Evolutionary conservation across 2,797 vertebrate species (phyloP), one percentile per base, ranked within the genome.

Genomic region (Synanceia verrucosa): DNA sequence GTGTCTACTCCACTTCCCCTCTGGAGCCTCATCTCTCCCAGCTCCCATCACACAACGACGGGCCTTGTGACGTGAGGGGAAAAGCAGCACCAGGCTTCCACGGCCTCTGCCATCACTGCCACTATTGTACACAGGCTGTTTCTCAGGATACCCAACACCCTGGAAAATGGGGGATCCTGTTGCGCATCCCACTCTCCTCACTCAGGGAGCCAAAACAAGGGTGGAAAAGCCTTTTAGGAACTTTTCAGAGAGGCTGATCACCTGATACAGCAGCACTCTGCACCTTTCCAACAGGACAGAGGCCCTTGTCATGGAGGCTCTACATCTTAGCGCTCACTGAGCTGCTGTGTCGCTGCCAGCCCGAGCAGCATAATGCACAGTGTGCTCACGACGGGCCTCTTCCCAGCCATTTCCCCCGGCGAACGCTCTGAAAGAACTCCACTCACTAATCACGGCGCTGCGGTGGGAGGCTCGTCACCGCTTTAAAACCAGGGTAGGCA

Each of bases 61-160:
- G 79, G 84, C 90, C 85, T 93, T 94, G 91, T 92, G 83, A 88
- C 71, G 73, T 21, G 4, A 70, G 68, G 64, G 86, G 84, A 24
- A 93, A 89, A 83, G 65, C 81, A 87, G 86, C 88, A 92, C 88
- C 89, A 85, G 88, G 73, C 86, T 85, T 89, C 86, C 82, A 88
- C 80, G 58, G 79, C 70, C 73, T 77, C 75, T 69, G 76, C 91
- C 83, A 91, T 95, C 93, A 95, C 91, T 93, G 92, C 84, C 86
- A 75, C 92, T 81, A 94, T 95, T 95, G 94, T 95, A 82, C 64
- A 56, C 31, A 50, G 36, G 52, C 74, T 83, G 86, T 94, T 94
- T 94, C 94, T 93, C 93, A 95, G 92, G 94, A 93, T 70, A 95
- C 81, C 81, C 89, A 93, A 94, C 89, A 94, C 94, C 89, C 83